Evolutionary conservation across 2,888 invertebrate species (phyloP).

Genomic region (Hymenopus coronatus): DNA sequence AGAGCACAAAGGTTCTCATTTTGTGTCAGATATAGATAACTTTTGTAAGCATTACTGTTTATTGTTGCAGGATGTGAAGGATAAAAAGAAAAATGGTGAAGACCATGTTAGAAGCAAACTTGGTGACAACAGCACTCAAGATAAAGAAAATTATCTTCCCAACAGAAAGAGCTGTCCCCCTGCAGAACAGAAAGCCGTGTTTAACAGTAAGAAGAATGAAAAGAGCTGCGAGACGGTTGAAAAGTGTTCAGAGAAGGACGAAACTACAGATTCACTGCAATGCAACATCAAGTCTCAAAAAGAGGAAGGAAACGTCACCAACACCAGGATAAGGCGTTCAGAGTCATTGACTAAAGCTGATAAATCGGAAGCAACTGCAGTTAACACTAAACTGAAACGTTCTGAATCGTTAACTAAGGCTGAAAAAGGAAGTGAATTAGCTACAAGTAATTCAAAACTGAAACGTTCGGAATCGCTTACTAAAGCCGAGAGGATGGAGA

Average conservation of each 20-base stretch:
- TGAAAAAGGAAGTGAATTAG: conserved; percentile 45
- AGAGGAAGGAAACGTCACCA: conserved; percentile 34
- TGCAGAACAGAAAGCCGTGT: background rate
- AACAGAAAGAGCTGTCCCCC: background rate
- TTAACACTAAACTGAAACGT: conserved; percentile 38
- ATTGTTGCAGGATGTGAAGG: background rate
- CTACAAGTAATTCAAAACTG: conserved; percentile 50
- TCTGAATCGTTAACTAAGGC: conserved; percentile 46
- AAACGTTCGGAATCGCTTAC: conserved; percentile 63
- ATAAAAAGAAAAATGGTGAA: background rate
- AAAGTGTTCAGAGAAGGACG: background rate
- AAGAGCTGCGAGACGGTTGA: background rate
- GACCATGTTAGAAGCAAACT: background rate
- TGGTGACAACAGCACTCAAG: background rate
- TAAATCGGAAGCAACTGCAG: conserved; percentile 30
- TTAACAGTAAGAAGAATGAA: background rate
- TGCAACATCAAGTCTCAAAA: conserved; percentile 17
- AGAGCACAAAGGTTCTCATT: no score
- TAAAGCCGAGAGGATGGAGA: conserved; percentile 48
- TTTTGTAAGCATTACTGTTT: background rate
- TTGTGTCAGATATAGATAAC: no score
- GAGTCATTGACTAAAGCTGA: conserved; percentile 46
- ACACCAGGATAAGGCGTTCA: conserved; percentile 34
- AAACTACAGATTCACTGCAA: background rate
- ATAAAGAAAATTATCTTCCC: background rate